Evolutionary conservation across 2,888 invertebrate species (phyloP).

Genomic region (Aporophyla lueneburgensis): DNA sequence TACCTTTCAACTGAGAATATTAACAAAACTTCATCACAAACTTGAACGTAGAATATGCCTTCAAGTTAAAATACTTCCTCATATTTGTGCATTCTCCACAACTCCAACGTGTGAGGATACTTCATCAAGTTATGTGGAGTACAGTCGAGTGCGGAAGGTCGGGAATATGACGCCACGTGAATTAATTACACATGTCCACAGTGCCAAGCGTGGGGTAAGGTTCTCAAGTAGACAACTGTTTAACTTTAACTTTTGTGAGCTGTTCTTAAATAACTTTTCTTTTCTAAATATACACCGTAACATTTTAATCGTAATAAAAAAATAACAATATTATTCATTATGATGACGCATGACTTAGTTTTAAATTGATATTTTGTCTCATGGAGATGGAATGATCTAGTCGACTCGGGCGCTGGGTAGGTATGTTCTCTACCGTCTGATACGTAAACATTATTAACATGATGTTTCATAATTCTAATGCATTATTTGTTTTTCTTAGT

Average conservation of each 20-base stretch:
- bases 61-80: slow-evolving; percentile 48
- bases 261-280: slow-evolving; percentile 4
- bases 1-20: slow-evolving; percentile 12
- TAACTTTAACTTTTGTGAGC: slow-evolving; percentile 10
- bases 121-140: slow-evolving; percentile 69
- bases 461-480: too few relatives aligned
- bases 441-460: too few relatives aligned
- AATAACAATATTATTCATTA: too few relatives aligned
- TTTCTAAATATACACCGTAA: too few relatives aligned
- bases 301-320: too few relatives aligned
- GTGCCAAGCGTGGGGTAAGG: slow-evolving; percentile 23
- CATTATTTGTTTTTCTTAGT: too few relatives aligned
- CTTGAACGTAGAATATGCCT: slow-evolving; percentile 20
- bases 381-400: too few relatives aligned
- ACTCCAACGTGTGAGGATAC: slow-evolving; percentile 59
- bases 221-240: slow-evolving; percentile 42
- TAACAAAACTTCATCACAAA: slow-evolving; percentile 14
- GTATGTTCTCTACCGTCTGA: too few relatives aligned
- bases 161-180: slow-evolving; percentile 43
- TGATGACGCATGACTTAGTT: too few relatives aligned
- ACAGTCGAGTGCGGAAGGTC: slow-evolving; percentile 32
- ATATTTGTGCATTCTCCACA: slow-evolving; percentile 68
- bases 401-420: too few relatives aligned
- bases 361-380: too few relatives aligned
- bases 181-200: slow-evolving; percentile 53